A percentile compares a stretch with the other conserved stretches of the same genome.
Conservation (phyloP, 2,888 invertebrate genomes). For the Xestia c-nigrum region DNA sequence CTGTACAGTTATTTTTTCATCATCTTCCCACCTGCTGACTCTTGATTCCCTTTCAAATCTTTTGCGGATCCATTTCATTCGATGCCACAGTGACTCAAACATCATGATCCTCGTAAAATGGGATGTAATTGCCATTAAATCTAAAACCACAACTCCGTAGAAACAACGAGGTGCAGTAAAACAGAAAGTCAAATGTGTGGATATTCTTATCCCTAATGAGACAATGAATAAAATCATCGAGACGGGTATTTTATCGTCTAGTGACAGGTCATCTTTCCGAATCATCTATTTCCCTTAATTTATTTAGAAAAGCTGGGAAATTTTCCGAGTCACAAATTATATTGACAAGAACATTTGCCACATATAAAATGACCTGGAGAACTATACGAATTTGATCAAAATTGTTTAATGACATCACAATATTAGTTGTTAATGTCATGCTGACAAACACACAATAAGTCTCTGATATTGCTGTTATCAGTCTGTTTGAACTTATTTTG, state of each 20-base stretch:
- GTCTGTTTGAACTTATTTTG: neutral
- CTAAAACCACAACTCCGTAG: neutral
- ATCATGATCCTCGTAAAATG: constrained; percentile 12
- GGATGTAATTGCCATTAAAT: neutral
- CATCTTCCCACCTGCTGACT: neutral
- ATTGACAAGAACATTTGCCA: neutral
- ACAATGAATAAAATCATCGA: neutral
- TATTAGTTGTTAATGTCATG: neutral
- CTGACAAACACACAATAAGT: neutral
- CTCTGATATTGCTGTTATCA: neutral
- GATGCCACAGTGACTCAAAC: constrained; percentile 7
- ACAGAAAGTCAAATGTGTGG: neutral
- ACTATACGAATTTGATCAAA: neutral
- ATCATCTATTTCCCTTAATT: neutral
- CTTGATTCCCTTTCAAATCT: neutral
- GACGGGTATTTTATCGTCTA: neutral
- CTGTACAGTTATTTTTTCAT: neutral
- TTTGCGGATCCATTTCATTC: constrained; percentile 2
- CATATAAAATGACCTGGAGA: neutral
- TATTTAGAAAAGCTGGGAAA: neutral
- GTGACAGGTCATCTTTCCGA: neutral
- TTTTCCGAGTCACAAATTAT: neutral
- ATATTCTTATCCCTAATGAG: neutral
- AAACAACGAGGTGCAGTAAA: neutral
- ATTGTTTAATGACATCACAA: neutral